These are phyloP conservation scores for Cyprinodon diabolis DNA, from an alignment of 2,797 vertebrate species.

Conservation along the genomic window DNA sequence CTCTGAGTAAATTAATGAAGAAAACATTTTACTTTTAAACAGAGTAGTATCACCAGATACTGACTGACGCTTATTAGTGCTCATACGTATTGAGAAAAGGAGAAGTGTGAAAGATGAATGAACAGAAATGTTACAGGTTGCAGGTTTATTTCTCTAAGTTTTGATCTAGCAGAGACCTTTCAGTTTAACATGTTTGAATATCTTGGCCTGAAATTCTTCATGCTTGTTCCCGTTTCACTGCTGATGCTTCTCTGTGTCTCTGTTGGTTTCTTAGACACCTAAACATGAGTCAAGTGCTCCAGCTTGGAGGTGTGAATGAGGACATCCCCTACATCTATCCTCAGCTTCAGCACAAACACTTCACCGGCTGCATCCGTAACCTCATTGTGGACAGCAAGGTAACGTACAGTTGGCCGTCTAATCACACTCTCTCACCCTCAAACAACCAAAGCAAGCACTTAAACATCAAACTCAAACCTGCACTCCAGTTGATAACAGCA, in stretches of 20 bases:
- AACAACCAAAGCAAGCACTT: conserved; percentile 22
- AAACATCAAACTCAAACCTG: conserved; percentile 42
- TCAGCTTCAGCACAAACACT: conserved; percentile 87
- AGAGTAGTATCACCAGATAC: too few species aligned
- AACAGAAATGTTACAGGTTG: neutral
- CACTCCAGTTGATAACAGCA: conserved; percentile 56
- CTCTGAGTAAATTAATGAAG: too few species aligned
- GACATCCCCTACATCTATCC: conserved; percentile 86
- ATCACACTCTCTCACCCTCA: neutral
- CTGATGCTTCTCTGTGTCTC: neutral
- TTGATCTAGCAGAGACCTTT: neutral
- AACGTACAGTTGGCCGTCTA: conserved; percentile 14
- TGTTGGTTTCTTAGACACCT: conserved; percentile 77
- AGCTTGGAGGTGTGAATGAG: conserved; percentile 90
- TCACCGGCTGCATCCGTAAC: conserved; percentile 89
- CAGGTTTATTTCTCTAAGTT: neutral
- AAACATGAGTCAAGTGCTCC: conserved; percentile 86
- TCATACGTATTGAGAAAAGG: too few species aligned
- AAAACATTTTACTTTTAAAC: too few species aligned
- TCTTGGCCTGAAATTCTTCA: neutral
- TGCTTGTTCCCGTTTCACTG: neutral
- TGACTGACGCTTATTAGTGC: too few species aligned
- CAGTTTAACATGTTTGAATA: neutral
- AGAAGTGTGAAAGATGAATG: neutral
- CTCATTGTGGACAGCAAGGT: conserved; percentile 90